Evolutionary conservation across 2,797 vertebrate genomes (phyloP).

Genomic region (Nasua narica): DNA sequence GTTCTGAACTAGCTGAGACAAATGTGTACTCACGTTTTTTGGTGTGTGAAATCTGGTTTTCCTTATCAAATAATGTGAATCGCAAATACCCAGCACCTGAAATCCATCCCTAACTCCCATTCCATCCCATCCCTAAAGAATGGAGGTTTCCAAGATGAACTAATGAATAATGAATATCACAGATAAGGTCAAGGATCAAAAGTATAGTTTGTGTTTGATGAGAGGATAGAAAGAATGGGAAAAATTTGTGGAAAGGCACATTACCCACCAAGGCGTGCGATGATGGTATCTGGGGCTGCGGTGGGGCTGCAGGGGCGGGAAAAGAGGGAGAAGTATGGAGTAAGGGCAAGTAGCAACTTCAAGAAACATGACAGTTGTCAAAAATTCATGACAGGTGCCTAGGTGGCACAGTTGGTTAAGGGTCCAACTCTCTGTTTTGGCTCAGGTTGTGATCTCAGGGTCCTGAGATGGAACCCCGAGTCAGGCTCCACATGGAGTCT

Average conservation of each 20-base stretch:
- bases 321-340: too few species aligned
- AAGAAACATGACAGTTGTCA: not conserved
- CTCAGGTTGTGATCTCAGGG: not conserved
- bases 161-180: not conserved
- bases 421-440: not conserved
- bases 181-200: not conserved
- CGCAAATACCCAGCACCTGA: not conserved
- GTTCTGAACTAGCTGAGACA: constrained; percentile 4
- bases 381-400: not conserved
- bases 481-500: not conserved
- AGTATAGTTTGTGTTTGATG: not conserved
- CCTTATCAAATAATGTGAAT: not conserved
- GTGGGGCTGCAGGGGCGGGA: fast-evolving
- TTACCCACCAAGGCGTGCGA: not conserved
- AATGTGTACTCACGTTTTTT: not conserved
- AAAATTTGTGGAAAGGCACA: not conserved
- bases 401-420: not conserved
- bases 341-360: not conserved
- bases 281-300: not conserved
- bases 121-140: not conserved
- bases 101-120: not conserved
- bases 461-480: not conserved
- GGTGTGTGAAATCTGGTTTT: not conserved
- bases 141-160: not conserved
- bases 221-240: not conserved